A percentile compares a stretch with the other conserved stretches of the same genome.
phyloP scores from a whole-genome alignment of 2,888 invertebrate species.

The Copidosoma aretas region DNA sequence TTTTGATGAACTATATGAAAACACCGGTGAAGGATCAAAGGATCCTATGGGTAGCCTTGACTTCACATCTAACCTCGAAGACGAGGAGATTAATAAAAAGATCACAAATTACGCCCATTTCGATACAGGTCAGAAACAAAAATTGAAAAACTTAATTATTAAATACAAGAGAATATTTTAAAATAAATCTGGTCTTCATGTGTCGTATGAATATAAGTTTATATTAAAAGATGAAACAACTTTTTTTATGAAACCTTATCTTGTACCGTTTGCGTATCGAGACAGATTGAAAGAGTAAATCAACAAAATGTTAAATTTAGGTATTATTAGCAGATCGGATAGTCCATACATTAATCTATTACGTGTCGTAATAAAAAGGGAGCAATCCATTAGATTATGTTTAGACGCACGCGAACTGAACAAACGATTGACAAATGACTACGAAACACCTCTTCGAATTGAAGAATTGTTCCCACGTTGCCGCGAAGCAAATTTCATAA shows the following conservation, averaged over 20 bases:
- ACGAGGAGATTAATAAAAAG: not conserved
- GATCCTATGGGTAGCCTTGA: too few relatives aligned
- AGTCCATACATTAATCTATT: not conserved
- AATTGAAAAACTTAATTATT: not conserved
- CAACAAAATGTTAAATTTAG: not conserved
- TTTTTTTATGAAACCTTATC: not conserved
- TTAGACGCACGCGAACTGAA: not conserved
- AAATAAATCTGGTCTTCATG: not conserved
- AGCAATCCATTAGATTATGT: not conserved
- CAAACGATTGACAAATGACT: not conserved
- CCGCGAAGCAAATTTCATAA: not conserved
- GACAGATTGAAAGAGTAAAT: not conserved
- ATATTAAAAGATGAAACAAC: not conserved
- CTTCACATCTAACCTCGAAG: too few relatives aligned
- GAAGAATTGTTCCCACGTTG: not conserved
- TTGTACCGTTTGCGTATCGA: not conserved
- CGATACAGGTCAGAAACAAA: not conserved
- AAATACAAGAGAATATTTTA: not conserved
- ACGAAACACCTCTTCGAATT: not conserved
- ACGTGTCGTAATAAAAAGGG: not conserved
- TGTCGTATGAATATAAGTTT: not conserved
- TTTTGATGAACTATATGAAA: too few relatives aligned
- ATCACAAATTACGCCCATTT: not conserved
- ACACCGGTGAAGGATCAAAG: too few relatives aligned
- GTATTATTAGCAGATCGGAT: not conserved